These are phyloP conservation scores for Nipponacmea schrenckii DNA, from an alignment of 2,888 invertebrate genomes.

Conservation along the genomic window DNA sequence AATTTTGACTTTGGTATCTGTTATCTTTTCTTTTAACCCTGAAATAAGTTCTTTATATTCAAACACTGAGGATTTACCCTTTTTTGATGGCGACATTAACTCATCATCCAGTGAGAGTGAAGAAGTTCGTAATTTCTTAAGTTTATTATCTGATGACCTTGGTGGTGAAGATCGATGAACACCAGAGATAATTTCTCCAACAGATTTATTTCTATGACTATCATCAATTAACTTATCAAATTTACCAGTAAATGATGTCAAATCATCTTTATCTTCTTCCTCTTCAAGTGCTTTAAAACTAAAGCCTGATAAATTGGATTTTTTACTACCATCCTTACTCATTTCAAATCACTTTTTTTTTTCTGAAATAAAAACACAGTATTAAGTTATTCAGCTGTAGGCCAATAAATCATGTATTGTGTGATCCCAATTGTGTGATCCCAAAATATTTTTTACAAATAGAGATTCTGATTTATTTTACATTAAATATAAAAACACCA, in stretches of 20 bases:
- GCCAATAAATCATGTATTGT: too few species aligned
- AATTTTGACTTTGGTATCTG: constrained; percentile 41
- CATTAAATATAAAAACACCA: too few species aligned
- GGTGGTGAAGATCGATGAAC: neutral
- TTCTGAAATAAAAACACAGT: constrained; percentile 15
- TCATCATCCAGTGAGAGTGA: constrained; percentile 33
- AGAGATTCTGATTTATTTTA: too few species aligned
- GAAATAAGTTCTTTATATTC: constrained; percentile 38
- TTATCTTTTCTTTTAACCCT: constrained; percentile 38
- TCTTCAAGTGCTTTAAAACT: constrained; percentile 56
- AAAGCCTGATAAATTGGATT: constrained; percentile 24
- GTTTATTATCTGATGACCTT: constrained; percentile 14
- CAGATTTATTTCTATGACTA: constrained; percentile 14
- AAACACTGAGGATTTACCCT: constrained; percentile 23
- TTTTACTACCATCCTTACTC: constrained; percentile 7
- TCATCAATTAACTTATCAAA: constrained; percentile 43
- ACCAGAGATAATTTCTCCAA: constrained; percentile 17
- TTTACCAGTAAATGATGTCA: constrained; percentile 48
- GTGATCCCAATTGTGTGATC: too few species aligned
- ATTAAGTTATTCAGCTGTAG: too few species aligned
- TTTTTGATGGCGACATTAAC: constrained; percentile 29
- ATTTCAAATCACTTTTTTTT: constrained; percentile 7
- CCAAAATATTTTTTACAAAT: too few species aligned
- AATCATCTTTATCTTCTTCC: constrained; percentile 54
- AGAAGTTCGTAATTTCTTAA: constrained; percentile 23